Evolutionary conservation across 2,113 vertebrate genomes (phyloP).

Genomic region (Myxocyprinus asiaticus): DNA sequence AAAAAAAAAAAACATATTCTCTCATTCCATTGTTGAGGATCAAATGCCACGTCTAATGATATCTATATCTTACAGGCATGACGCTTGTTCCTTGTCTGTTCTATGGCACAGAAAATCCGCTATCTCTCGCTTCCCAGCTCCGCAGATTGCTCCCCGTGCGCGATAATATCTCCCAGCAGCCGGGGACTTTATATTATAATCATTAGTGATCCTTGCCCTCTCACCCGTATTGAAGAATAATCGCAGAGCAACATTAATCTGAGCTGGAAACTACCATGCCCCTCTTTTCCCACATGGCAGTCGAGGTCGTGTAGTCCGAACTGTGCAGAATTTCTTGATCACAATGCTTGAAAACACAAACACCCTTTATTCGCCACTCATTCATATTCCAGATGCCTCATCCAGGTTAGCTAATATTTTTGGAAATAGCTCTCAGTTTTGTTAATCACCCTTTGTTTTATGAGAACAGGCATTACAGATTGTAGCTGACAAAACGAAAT

Average conservation of each 20-base stretch:
- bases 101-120: slow-evolving; percentile 39
- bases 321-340: slow-evolving; percentile 24
- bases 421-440: no score
- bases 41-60: slow-evolving; percentile 50
- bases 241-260: no score
- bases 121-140: slow-evolving; percentile 60
- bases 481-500: no score
- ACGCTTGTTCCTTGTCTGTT: slow-evolving; percentile 26
- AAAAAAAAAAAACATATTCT: background rate
- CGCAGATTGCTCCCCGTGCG: slow-evolving; percentile 51
- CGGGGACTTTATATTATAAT: slow-evolving; percentile 61
- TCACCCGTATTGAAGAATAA: slow-evolving; percentile 60
- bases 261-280: slow-evolving; percentile 9
- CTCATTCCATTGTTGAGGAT: slow-evolving; percentile 51
- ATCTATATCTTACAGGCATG: slow-evolving; percentile 47
- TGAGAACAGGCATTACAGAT: no score
- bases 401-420: no score
- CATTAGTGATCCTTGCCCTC: slow-evolving; percentile 69
- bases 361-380: no score
- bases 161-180: slow-evolving; percentile 65
- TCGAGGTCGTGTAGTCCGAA: background rate
- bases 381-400: no score
- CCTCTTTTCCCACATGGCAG: slow-evolving; percentile 40
- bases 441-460: no score
- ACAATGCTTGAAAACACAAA: background rate